Evolutionary conservation across 1,140 invertebrate species (phyloP).

Genomic region (Drosophila hydei): DNA sequence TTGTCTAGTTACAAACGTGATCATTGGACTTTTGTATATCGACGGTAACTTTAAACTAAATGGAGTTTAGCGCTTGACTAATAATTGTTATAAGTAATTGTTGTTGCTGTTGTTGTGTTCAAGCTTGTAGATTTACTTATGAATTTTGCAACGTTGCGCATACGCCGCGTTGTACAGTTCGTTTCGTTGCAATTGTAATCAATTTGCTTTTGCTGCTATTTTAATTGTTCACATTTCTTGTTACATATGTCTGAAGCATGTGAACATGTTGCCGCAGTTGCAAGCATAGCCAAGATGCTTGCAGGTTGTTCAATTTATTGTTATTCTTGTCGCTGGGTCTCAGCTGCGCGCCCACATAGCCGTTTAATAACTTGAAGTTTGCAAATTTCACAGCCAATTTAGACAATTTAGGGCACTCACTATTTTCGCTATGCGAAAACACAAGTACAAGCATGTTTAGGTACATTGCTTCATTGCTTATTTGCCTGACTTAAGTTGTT

Average conservation of each 20-base stretch:
- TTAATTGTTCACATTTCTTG: constrained; percentile 12
- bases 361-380: constrained; percentile 56
- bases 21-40: constrained; percentile 10
- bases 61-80: constrained; percentile 1
- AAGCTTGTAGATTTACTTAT: background rate
- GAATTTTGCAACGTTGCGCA: constrained; percentile 38
- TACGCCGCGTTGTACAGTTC: constrained; percentile 39
- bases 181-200: constrained; percentile 12
- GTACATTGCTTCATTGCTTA: no score
- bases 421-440: constrained; percentile 21
- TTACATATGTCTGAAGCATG: constrained; percentile 1
- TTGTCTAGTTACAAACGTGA: constrained; percentile 6
- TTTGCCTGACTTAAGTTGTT: constrained; percentile 9
- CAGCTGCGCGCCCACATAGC: constrained; percentile 14
- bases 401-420: constrained; percentile 30
- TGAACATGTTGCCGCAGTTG: constrained; percentile 23
- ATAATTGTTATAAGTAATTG: background rate
- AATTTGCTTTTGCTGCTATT: constrained; percentile 5
- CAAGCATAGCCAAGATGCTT: constrained; percentile 31
- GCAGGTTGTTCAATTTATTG: constrained; percentile 18
- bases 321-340: constrained; percentile 31
- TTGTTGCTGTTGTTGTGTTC: constrained; percentile 5
- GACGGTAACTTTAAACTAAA: no score
- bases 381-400: constrained; percentile 57
- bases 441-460: background rate